Evolutionary conservation across 1,140 invertebrate species (phyloP).

Genomic region (Bursaphelenchus mucronatus): DNA sequence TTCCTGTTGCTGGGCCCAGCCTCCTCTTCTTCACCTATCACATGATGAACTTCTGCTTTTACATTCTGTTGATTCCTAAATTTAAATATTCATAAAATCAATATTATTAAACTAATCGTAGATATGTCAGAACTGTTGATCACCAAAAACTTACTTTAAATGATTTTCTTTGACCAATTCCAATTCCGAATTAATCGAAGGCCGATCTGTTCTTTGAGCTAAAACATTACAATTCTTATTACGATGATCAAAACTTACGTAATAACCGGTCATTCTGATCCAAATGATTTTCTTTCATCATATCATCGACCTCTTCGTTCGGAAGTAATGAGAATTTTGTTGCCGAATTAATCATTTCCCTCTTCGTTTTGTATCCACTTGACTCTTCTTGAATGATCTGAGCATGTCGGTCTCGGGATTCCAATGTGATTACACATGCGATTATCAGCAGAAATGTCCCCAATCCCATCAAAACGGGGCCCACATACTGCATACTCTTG

Average conservation of each 20-base stretch:
- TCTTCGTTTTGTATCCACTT: constrained; percentile 16
- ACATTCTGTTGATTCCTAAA: constrained; percentile 12
- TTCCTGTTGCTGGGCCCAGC: constrained; percentile 1
- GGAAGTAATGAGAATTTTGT: constrained; percentile 29
- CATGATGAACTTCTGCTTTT: constrained; percentile 7
- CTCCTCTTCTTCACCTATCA: no score
- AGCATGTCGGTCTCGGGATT: constrained; percentile 54
- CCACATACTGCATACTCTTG: constrained; percentile 59
- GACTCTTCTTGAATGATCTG: constrained; percentile 32
- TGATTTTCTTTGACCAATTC: constrained; percentile 1
- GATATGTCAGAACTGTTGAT: not conserved
- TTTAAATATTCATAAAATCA: constrained; percentile 6
- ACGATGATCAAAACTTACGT: not conserved
- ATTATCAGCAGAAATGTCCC: constrained; percentile 53
- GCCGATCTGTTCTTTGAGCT: constrained; percentile 9
- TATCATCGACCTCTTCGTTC: constrained; percentile 8
- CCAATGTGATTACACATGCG: constrained; percentile 59
- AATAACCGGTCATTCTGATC: not conserved
- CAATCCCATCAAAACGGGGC: constrained; percentile 58
- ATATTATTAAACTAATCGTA: not conserved
- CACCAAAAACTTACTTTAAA: not conserved
- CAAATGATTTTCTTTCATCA: not conserved
- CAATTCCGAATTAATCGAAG: constrained; percentile 1
- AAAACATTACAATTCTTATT: not conserved
- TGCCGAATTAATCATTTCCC: constrained; percentile 14